Evolutionary conservation across 2,113 vertebrate genomes (phyloP).

Genomic region (Candoia aspera): DNA sequence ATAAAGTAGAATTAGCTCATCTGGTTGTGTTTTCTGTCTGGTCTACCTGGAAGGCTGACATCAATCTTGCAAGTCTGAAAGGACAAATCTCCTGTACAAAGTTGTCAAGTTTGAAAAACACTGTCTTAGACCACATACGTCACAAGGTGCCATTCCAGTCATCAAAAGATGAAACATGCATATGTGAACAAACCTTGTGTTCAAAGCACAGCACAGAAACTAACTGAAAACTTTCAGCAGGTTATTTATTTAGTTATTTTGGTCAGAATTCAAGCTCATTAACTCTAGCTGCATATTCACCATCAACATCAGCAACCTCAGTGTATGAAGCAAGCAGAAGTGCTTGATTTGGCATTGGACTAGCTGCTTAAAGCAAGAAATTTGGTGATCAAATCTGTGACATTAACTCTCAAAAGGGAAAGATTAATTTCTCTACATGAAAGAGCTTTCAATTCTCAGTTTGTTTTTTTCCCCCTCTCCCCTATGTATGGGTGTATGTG

Average conservation of each 20-base stretch:
- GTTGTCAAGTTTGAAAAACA: not conserved
- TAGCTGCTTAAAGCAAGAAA: conserved; percentile 51
- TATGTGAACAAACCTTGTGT: not conserved
- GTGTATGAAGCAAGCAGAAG: conserved; percentile 41
- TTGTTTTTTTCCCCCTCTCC: not conserved
- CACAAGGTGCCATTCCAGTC: not conserved
- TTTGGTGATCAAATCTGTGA: conserved; percentile 41
- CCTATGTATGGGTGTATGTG: not conserved
- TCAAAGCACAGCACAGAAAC: not conserved
- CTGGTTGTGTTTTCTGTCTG: too few relatives aligned
- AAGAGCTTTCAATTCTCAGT: conserved; percentile 32
- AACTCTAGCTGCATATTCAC: conserved; percentile 47
- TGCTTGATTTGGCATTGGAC: conserved; percentile 55
- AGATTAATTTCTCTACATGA: conserved; percentile 12
- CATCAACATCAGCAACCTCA: conserved; percentile 36
- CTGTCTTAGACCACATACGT: not conserved
- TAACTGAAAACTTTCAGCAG: conserved; percentile 46
- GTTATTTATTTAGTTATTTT: conserved; percentile 18
- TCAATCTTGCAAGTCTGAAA: too few relatives aligned
- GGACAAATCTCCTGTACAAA: not conserved
- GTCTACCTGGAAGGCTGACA: too few relatives aligned
- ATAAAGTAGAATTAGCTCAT: too few relatives aligned
- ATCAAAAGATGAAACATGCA: not conserved
- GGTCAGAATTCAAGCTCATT: conserved; percentile 49
- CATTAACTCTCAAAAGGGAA: conserved; percentile 38